Percentiles rank a stretch among this genome's conserved stretches.
phyloP scores from a whole-genome alignment of 2,797 vertebrate species.

The Scolopax bukidnonensis region DNA sequence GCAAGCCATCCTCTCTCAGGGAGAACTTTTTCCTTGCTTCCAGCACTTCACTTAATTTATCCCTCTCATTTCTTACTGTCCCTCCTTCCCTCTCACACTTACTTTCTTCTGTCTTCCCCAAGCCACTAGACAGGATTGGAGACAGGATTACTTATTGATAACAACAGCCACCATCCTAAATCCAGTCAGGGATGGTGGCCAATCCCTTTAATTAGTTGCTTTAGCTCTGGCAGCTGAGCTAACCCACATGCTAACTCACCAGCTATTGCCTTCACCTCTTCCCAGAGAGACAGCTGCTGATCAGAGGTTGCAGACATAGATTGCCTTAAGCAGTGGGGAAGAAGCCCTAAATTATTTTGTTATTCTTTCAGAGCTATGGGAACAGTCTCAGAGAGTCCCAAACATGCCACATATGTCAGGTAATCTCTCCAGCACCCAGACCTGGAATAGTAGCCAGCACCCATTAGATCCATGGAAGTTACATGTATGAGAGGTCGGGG shows the following conservation, averaged over 20 bases:
- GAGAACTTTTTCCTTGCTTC: background rate
- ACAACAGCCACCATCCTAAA: constrained; percentile 33
- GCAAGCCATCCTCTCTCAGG: background rate
- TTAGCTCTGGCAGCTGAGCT: constrained; percentile 7
- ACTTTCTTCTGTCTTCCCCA: background rate
- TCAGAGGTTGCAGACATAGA: background rate
- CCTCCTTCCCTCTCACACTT: background rate
- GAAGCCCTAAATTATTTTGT: background rate
- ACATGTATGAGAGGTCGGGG: accelerated
- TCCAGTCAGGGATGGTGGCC: constrained; percentile 22
- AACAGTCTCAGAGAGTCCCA: background rate
- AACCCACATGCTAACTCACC: background rate
- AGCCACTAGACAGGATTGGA: constrained; percentile 16
- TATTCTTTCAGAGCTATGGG: background rate
- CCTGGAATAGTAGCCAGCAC: background rate
- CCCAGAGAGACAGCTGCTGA: background rate
- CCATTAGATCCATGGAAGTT: background rate
- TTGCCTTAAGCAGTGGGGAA: background rate
- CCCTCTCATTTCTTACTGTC: background rate
- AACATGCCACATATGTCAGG: accelerated
- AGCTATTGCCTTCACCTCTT: background rate
- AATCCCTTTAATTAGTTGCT: constrained; percentile 56
- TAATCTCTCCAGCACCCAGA: background rate
- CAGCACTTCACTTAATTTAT: background rate
- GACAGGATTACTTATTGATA: constrained; percentile 49